Conservation (phyloP, 2,797 vertebrate species). For the Prunella strophiata region DNA sequence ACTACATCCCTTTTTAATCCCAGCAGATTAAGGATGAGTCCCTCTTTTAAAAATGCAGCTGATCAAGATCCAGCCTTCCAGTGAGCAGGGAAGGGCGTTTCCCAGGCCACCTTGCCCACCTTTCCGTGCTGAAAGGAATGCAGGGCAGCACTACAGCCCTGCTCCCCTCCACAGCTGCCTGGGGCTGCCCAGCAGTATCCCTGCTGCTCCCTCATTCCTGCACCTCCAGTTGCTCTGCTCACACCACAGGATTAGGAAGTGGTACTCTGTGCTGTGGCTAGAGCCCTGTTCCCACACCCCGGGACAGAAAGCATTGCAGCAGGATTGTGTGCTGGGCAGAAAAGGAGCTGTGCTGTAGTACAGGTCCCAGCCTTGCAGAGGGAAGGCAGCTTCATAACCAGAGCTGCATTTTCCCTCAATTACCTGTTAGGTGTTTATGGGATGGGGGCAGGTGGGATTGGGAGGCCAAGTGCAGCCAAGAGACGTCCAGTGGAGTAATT, state of each 20-base stretch:
- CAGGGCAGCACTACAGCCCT: not conserved
- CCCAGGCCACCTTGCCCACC: not conserved
- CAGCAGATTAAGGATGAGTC: not conserved
- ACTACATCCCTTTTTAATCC: not conserved
- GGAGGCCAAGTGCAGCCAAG: not conserved
- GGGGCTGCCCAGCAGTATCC: not conserved
- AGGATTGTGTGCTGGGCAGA: not conserved
- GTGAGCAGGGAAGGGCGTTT: not conserved
- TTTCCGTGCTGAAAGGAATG: not conserved
- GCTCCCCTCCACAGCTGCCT: not conserved
- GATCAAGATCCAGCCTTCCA: not conserved
- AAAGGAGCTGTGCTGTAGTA: not conserved
- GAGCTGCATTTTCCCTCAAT: not conserved
- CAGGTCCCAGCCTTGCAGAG: accelerated
- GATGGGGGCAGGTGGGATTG: not conserved
- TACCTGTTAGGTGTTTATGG: not conserved
- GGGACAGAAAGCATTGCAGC: accelerated
- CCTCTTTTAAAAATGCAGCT: not conserved
- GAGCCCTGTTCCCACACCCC: not conserved
- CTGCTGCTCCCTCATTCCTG: not conserved
- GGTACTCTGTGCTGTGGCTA: accelerated
- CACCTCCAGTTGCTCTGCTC: not conserved
- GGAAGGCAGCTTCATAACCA: not conserved
- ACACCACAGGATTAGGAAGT: not conserved
- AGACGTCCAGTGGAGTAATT: not conserved